Evolutionary conservation across 1,140 invertebrate genomes (phyloP), one percentile per base, ranked within the genome.

Genomic region (Panulirus ornatus): DNA sequence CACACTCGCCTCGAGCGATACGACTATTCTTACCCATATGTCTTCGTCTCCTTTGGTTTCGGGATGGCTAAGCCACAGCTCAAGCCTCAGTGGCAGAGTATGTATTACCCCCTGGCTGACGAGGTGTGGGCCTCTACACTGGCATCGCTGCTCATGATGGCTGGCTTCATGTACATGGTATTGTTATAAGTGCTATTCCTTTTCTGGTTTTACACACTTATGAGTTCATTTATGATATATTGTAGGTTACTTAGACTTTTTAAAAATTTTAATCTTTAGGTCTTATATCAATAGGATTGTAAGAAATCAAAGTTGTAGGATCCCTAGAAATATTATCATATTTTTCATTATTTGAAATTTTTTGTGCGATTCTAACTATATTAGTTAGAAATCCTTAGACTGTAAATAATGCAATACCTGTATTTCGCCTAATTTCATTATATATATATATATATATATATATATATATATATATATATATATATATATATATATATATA

Each of bases 71-170:
- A 82, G 54, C 79, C 79, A 5, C 44, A 27, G 6, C 34, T 58
- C n/a, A 54, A 36, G 79, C 79, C 79, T 11, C 79, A 22, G 51
- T 82, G 79, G 79, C 30, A 51, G 22, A 82, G 79, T 22, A 30
- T 82, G 19, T 82, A 82, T 34, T 82, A 82, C 54, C 79, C 79
- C n/a, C 34, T 82, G 79, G 42, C 51, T 36, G 2, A 30, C n/a
- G 44, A 82, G 54, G 79, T 82, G 51, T 82, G 79, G 79, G 34
- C 58, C 44, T 22, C 47, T 54, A 34, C 70, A 34, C 42, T 73
- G 0, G 5, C 42, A 34, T 73, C 42, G 70, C 36, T 8, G 16
- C 34, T 73, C 34, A n/a, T n/a, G n/a, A n/a, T n/a, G n/a, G n/a
- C n/a, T n/a, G n/a, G n/a, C n/a, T n/a, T n/a, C n/a, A n/a, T n/a